Percentiles rank a stretch among this genome's conserved stretches.
phyloP scores from a whole-genome alignment of 1,140 invertebrate genomes.

The Nilaparvata lugens region DNA sequence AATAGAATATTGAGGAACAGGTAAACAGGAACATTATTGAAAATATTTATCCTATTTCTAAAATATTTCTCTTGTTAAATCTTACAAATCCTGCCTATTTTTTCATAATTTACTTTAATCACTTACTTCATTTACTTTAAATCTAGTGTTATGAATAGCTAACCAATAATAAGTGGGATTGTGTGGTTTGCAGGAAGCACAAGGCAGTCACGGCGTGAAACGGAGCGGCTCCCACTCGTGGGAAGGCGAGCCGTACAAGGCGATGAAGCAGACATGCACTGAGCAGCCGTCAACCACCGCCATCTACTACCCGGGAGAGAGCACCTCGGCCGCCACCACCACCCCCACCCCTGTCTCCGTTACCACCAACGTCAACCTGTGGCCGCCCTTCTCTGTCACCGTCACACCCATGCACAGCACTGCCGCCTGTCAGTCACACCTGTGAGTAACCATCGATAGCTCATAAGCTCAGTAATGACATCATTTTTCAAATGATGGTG shows the following conservation, averaged over 20 bases:
- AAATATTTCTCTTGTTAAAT: no score
- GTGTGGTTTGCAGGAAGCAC: constrained; percentile 24
- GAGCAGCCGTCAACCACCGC: neutral
- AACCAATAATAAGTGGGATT: no score
- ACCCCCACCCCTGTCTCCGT: neutral
- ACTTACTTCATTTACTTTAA: no score
- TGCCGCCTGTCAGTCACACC: neutral
- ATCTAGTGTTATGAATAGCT: no score
- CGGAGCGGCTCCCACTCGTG: constrained; percentile 44
- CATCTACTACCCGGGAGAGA: no score
- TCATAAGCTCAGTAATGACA: no score
- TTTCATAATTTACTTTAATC: no score
- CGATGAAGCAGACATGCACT: constrained; percentile 40
- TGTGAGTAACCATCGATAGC: neutral
- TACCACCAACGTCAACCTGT: constrained; percentile 39
- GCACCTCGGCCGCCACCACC: neutral
- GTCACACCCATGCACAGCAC: constrained; percentile 37
- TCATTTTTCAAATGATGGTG: no score
- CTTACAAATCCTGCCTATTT: no score
- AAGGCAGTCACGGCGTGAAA: constrained; percentile 43
- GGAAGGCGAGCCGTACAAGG: constrained; percentile 44
- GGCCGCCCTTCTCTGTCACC: constrained; percentile 49
- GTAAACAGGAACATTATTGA: no score
- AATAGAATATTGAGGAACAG: no score
- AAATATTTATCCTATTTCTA: no score